Evolutionary conservation across 2,888 invertebrate species (phyloP).

Genomic region (Polietes domitor): DNA sequence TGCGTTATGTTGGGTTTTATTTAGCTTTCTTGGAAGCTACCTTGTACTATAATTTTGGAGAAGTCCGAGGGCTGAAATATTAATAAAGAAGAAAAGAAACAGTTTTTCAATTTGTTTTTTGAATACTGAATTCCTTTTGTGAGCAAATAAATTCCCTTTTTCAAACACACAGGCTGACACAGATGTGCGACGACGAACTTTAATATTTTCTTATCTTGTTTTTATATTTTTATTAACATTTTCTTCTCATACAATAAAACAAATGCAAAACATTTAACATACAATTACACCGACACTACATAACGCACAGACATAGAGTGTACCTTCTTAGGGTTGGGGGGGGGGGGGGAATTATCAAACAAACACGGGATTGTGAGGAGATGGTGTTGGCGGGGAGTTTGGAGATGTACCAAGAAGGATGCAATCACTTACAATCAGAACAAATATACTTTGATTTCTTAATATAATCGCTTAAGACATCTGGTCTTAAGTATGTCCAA

Average conservation of each 20-base stretch:
- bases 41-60: too few relatives aligned
- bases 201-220: conserved; percentile 14
- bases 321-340: neutral
- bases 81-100: too few relatives aligned
- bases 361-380: neutral
- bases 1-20: too few relatives aligned
- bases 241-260: conserved; percentile 66
- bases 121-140: too few relatives aligned
- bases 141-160: too few relatives aligned
- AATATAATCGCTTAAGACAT: conserved; percentile 3
- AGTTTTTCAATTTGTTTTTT: too few relatives aligned
- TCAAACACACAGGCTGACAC: too few relatives aligned
- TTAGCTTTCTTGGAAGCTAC: too few relatives aligned
- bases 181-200: neutral
- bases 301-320: conserved; percentile 32
- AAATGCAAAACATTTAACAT: conserved; percentile 70
- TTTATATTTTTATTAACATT: conserved; percentile 50
- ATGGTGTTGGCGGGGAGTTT: too few relatives aligned
- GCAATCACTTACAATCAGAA: conserved; percentile 28
- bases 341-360: neutral
- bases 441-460: conserved; percentile 50
- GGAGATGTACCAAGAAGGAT: neutral
- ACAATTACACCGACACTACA: conserved; percentile 56
- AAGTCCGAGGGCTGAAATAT: too few relatives aligned
- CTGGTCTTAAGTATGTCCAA: neutral